Conservation (phyloP, 2,888 invertebrate species). For the Hypomecis atomaria region DNA sequence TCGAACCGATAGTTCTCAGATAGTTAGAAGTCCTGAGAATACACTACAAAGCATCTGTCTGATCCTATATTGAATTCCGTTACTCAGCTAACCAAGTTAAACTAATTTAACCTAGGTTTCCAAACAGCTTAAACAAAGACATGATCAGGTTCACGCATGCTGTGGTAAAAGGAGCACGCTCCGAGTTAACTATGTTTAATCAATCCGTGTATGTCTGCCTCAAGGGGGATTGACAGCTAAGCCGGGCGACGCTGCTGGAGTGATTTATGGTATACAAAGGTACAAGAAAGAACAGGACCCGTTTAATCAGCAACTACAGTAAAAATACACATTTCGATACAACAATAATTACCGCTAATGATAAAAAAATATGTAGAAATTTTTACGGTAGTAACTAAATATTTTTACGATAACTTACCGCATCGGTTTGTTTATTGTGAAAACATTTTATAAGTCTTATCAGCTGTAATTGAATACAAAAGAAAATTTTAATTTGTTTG, state of each 20-base stretch:
- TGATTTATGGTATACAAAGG: constrained; percentile 12
- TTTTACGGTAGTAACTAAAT: too few relatives aligned
- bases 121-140: constrained; percentile 1
- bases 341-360: background rate
- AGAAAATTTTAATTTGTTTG: background rate
- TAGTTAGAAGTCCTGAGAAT: too few relatives aligned
- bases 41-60: background rate
- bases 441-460: too few relatives aligned
- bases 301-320: background rate
- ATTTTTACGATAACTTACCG: too few relatives aligned
- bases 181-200: constrained; percentile 28
- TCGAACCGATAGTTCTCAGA: too few relatives aligned
- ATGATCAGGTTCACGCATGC: constrained; percentile 11
- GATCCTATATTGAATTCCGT: constrained; percentile 1
- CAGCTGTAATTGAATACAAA: too few relatives aligned
- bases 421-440: too few relatives aligned
- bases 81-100: background rate
- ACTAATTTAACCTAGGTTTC: constrained; percentile 7
- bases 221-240: constrained; percentile 21
- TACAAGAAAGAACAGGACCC: background rate
- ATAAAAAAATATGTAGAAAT: too few relatives aligned
- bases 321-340: background rate
- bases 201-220: constrained; percentile 25
- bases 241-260: constrained; percentile 12
- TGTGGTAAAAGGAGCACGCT: constrained; percentile 20